A percentile compares a stretch with the other conserved stretches of the same genome.
These are phyloP conservation scores for Lathamus discolor DNA, from an alignment of 2,113 vertebrate genomes.

Conservation along the genomic window DNA sequence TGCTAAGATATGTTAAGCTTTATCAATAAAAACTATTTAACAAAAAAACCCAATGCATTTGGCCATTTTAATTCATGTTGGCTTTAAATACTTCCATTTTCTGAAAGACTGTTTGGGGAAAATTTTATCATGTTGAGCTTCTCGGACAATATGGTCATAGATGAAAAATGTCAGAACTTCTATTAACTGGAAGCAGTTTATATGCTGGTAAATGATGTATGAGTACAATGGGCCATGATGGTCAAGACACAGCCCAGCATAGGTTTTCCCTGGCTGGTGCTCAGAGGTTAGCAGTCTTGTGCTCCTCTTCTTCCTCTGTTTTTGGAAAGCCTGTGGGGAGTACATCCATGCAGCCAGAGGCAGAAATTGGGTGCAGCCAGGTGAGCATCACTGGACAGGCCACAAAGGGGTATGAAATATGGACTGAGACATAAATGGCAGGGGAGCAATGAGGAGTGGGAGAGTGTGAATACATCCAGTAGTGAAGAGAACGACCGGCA, in stretches of 20 bases:
- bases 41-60: background rate
- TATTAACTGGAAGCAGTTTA: background rate
- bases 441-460: background rate
- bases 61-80: background rate
- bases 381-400: fast-evolving
- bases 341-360: fast-evolving
- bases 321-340: background rate
- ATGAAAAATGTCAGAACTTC: background rate
- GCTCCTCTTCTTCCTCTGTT: background rate
- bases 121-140: background rate
- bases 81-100: constrained; percentile 17
- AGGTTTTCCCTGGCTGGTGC: background rate
- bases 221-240: background rate
- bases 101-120: background rate
- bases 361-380: fast-evolving
- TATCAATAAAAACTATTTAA: constrained; percentile 54
- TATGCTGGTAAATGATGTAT: background rate
- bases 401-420: background rate
- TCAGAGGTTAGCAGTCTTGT: background rate
- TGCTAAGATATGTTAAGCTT: background rate
- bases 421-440: background rate
- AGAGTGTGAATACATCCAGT: background rate
- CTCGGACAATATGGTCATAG: background rate
- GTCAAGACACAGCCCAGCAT: background rate
- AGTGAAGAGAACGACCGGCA: background rate